phyloP scores from a whole-genome alignment of 2,888 invertebrate genomes.

The Tetranychus truncatus region DNA sequence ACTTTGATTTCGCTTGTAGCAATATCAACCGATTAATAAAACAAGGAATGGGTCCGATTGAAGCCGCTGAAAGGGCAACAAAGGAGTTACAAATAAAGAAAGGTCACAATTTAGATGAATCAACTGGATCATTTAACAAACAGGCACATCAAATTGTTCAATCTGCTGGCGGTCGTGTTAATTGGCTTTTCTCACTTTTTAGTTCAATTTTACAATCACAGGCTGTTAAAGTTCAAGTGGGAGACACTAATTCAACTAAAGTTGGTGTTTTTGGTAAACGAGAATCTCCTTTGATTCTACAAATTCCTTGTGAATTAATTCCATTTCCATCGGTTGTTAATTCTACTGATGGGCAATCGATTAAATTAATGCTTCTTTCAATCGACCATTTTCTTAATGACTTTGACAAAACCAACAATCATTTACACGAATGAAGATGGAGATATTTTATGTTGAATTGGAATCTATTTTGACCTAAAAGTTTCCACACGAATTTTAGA shows the following conservation, averaged over 20 bases:
- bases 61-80: neutral
- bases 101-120: neutral
- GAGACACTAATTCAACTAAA: neutral
- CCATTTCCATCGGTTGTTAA: neutral
- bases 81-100: neutral
- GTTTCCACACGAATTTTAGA: no score
- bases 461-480: no score
- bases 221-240: neutral
- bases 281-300: neutral
- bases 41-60: neutral
- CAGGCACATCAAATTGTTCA: neutral
- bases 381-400: neutral
- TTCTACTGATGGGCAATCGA: neutral
- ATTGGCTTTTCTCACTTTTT: neutral
- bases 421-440: no score
- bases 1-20: neutral
- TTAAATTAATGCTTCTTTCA: neutral
- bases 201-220: neutral
- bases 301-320: neutral
- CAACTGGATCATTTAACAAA: neutral
- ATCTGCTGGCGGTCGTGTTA: neutral
- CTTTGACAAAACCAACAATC: neutral
- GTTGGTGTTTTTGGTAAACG: neutral
- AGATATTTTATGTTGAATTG: no score
- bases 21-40: neutral